phyloP scores from a whole-genome alignment of 1,140 invertebrate species.

The Eulimnadia texana region DNA sequence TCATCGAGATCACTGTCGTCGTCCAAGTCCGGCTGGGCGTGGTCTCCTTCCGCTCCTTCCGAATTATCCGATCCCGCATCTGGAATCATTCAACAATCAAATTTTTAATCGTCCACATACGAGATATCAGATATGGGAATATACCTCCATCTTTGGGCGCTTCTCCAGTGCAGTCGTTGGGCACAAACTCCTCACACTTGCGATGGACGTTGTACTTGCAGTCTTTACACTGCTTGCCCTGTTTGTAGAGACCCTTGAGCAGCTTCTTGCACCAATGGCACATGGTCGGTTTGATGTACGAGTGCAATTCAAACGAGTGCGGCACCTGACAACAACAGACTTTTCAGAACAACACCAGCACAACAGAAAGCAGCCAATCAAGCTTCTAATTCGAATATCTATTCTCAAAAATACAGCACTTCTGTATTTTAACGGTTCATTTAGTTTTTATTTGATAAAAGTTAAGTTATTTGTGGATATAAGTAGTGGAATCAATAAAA shows the following conservation, averaged over 20 bases:
- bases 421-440: no score
- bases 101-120: not conserved
- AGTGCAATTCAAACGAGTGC: constrained; percentile 73
- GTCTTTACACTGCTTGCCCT: constrained; percentile 94
- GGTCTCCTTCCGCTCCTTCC: not conserved
- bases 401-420: no score
- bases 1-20: not conserved
- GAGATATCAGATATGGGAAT: no score
- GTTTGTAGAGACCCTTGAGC: constrained; percentile 86
- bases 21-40: not conserved
- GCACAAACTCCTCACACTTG: constrained; percentile 86
- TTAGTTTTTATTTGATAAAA: no score
- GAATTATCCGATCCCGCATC: not conserved
- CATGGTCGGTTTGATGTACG: constrained; percentile 85
- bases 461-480: no score
- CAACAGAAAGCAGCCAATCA: no score
- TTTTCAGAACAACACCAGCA: no score
- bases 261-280: constrained; percentile 93
- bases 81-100: not conserved
- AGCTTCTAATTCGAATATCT: no score
- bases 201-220: constrained; percentile 97
- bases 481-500: no score
- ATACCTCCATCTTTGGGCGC: constrained; percentile 27
- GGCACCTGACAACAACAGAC: constrained; percentile 38
- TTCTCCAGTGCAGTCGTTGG: constrained; percentile 91